A percentile compares a stretch with the other conserved stretches of the same genome.
phyloP scores from a whole-genome alignment of 2,888 invertebrate genomes.

The Gandaritis pyraliata region DNA sequence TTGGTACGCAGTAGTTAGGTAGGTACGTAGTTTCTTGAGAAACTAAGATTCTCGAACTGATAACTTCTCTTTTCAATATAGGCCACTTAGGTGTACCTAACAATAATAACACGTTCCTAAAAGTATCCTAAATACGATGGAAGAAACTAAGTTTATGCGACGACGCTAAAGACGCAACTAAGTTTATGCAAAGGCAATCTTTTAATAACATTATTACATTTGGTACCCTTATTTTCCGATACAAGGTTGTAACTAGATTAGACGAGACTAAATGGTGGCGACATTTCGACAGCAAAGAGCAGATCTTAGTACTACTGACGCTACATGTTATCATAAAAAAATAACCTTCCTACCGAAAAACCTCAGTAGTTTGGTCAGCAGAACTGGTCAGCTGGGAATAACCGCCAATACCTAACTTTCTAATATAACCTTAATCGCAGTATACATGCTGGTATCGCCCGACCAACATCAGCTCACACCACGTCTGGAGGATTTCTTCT shows the following conservation, averaged over 20 bases:
- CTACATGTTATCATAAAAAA: no score
- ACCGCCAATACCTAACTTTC: not conserved
- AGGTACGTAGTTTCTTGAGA: not conserved
- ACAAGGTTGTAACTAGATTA: no score
- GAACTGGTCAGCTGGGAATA: no score
- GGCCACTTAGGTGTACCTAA: no score
- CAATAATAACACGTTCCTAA: no score
- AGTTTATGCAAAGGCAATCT: slow-evolving; percentile 2
- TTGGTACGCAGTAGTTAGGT: no score
- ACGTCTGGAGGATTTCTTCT: slow-evolving; percentile 93
- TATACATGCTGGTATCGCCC: slow-evolving; percentile 71
- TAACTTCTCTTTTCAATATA: no score
- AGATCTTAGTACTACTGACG: no score
- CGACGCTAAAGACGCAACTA: slow-evolving; percentile 8
- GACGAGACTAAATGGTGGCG: no score
- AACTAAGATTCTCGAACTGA: not conserved
- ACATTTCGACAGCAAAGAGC: not conserved
- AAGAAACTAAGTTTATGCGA: slow-evolving; percentile 2
- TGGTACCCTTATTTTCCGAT: not conserved
- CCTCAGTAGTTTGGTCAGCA: no score
- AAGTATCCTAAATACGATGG: not conserved
- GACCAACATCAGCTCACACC: slow-evolving; percentile 76
- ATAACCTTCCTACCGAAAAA: no score
- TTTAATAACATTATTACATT: not conserved
- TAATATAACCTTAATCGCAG: slow-evolving; percentile 45